phyloP scores from a whole-genome alignment of 1,140 invertebrate genomes.

The Bicyclus anynana region DNA sequence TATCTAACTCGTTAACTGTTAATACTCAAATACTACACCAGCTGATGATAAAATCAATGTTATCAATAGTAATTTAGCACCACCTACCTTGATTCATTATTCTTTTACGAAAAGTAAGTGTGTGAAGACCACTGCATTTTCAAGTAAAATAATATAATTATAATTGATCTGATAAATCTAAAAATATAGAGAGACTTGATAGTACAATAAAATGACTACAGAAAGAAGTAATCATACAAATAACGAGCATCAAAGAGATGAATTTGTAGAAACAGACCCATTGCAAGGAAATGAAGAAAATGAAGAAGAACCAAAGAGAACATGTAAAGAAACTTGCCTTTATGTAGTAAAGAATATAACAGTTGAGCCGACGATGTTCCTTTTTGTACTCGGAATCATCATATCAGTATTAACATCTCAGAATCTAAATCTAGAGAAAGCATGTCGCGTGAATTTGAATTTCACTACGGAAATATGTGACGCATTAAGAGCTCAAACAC shows the following conservation, averaged over 20 bases:
- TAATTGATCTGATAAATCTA: background rate
- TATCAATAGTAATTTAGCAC: background rate
- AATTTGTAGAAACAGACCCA: conserved; percentile 50
- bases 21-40: background rate
- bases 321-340: conserved; percentile 28
- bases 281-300: conserved; percentile 30
- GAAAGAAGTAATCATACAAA: background rate
- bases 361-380: conserved; percentile 54
- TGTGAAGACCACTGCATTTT: background rate
- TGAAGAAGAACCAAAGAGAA: conserved; percentile 24
- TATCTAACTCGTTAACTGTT: conserved; percentile 4
- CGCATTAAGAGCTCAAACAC: conserved; percentile 43
- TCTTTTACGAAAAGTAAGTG: background rate
- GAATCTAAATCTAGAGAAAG: conserved; percentile 61
- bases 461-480: conserved; percentile 54
- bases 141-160: background rate
- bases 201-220: background rate
- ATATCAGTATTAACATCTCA: conserved; percentile 47
- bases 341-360: conserved; percentile 46
- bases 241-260: conserved; percentile 5
- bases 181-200: background rate
- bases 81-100: background rate
- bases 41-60: background rate
- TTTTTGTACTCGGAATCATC: conserved; percentile 40
- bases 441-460: conserved; percentile 62